Evolutionary conservation across 2,797 vertebrate genomes (phyloP).

Genomic region (Tokudaia muenninki): DNA sequence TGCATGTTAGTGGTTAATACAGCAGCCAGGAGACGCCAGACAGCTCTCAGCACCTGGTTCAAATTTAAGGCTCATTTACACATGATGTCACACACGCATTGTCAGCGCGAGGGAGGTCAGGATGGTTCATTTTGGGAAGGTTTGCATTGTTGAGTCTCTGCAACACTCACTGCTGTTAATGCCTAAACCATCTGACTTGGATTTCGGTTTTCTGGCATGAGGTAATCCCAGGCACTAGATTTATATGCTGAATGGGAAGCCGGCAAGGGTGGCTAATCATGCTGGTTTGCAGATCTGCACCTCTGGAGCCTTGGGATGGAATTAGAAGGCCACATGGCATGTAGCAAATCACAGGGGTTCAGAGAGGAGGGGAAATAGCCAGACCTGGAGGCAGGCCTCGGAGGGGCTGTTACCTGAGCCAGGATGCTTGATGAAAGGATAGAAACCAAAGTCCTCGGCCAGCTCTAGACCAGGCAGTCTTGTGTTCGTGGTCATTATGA

Average conservation of each 20-base stretch:
- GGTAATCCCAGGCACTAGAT: slow-evolving; percentile 82
- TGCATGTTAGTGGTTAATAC: slow-evolving; percentile 74
- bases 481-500: not conserved
- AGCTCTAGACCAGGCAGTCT: not conserved
- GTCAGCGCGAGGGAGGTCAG: slow-evolving; percentile 88
- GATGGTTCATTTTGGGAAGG: slow-evolving; percentile 87
- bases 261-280: slow-evolving; percentile 78
- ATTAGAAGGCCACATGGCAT: slow-evolving; percentile 76
- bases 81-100: slow-evolving; percentile 89
- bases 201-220: slow-evolving; percentile 85
- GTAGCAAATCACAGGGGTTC: slow-evolving; percentile 77
- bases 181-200: slow-evolving; percentile 86
- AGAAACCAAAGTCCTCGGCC: slow-evolving; percentile 13
- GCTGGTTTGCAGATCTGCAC: slow-evolving; percentile 75
- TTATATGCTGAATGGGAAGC: slow-evolving; percentile 71
- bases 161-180: slow-evolving; percentile 86
- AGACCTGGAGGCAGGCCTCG: slow-evolving; percentile 63
- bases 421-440: slow-evolving; percentile 44
- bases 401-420: slow-evolving; percentile 52
- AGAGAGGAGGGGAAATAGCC: slow-evolving; percentile 67
- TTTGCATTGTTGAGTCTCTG: slow-evolving; percentile 85
- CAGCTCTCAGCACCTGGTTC: slow-evolving; percentile 88
- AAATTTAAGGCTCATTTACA: slow-evolving; percentile 89
- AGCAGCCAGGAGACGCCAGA: slow-evolving; percentile 81
- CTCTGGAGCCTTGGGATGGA: slow-evolving; percentile 84